Percentiles rank a stretch among this genome's conserved stretches.
phyloP scores from a whole-genome alignment of 2,797 vertebrate genomes.

The Enteromius fasciolatus region DNA sequence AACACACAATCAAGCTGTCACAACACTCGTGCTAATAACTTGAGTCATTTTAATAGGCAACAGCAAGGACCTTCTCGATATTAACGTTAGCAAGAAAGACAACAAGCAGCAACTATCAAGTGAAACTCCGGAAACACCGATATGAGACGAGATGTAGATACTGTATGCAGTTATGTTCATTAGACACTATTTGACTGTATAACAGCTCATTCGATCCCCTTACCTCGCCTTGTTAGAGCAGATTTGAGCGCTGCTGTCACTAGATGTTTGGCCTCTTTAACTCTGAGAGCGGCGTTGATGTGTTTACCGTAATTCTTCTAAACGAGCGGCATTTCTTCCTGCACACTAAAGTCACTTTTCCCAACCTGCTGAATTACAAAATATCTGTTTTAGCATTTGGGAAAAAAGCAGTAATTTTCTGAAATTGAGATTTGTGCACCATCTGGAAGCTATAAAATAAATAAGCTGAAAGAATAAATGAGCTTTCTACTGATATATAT shows the following conservation, averaged over 20 bases:
- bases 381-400: no score
- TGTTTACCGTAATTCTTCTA: conserved; percentile 15
- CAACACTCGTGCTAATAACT: neutral
- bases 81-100: neutral
- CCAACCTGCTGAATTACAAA: neutral
- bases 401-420: no score
- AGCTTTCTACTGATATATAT: no score
- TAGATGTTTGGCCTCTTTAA: neutral
- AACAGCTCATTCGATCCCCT: neutral
- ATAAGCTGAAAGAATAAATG: no score
- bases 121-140: neutral
- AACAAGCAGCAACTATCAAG: neutral
- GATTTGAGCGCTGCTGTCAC: conserved; percentile 8
- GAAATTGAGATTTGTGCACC: no score
- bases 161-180: neutral
- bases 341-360: neutral
- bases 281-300: neutral
- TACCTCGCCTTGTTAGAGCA: conserved; percentile 7
- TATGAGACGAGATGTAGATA: neutral
- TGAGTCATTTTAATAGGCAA: neutral
- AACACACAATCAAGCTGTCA: neutral
- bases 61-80: neutral
- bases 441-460: no score
- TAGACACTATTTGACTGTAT: neutral
- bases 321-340: neutral